Base-by-base conservation (phyloP, 2,113 vertebrate species). In the Vulpes lagopus region DNA sequence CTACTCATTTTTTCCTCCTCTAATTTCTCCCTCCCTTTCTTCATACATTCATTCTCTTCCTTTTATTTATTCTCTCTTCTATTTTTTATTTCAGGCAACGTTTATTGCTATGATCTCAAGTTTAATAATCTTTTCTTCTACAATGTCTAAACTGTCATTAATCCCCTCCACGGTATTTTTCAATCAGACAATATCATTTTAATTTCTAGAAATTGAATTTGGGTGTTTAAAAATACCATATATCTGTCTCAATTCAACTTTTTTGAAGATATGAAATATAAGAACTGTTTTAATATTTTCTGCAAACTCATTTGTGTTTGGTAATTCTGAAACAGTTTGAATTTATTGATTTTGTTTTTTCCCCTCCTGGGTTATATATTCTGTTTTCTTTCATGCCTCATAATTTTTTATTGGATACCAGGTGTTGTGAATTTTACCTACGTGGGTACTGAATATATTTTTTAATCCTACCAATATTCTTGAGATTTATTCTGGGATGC, bases 401-500 rank as follows among this genome's bases (percentile, higher is more conserved):
- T 69, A 38, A 43, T 55, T 73, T 81, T 94, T 96, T 15, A 82
- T 57, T 95, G 49, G 4, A 64, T 88, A n/a, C 8, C 71, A 93
- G 27, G 51, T 83, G 19, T 64, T 43, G 23, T 79, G 20, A 71
- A 71, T 90, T 82, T 87, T 87, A 78, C 55, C 23, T 62, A 78
- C 4, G 23, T 79, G 25, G 20, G 35, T 65, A 6, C 60, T 35
- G 25, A 27, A 22, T 85, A 20, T 27, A 23, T 76, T 89, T 91
- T 82, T 51, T 2, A 71, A 60, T 94, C 32, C 4, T 65, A 60
- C 3, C 49, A 95, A 69, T 81, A 15, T 69, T 93, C n/a, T 60
- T 94, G 86, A 95, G 69, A 27, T 93, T 90, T 96, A 30, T 85
- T 95, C 27, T 76, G 43, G 23, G 22, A 82, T 78, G 8, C 43